Evolutionary conservation across 2,888 invertebrate species (phyloP), one percentile per base, ranked within the genome.

Genomic region (Aphidoletes aphidimyza): DNA sequence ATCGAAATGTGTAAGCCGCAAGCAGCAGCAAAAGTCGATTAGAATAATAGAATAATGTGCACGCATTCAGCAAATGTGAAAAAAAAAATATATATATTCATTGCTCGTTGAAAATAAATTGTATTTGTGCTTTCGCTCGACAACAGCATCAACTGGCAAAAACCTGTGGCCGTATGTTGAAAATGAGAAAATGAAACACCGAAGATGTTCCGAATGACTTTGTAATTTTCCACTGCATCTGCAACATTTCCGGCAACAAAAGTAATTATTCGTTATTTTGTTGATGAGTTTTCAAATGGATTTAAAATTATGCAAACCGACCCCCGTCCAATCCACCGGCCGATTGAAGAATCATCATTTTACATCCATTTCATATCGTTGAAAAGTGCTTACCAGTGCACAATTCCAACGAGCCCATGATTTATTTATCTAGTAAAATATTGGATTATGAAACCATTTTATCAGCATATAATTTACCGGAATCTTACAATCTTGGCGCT

Each of bases 371-470:
- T 54, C 22, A 54, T 54, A 5, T 5, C 22, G 6, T 22, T 2
- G 9, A 22, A 54, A 22, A 8, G 54, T 22, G 54, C 54, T 22
- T 54, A 54, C 3, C n/a, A n/a, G n/a, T n/a, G 9, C 22, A 22
- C 22, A 54, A 54, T n/a, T n/a, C n/a, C n/a, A n/a, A n/a, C n/a
- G 54, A 5, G 54, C 22, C 22, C 54, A 54, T 54, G 54, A 54
- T 54, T 54, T 54, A 54, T 54, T 54, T 54, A 54, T 54, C 54
- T 54, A 22, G 54, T 54, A 54, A 54, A 54, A 54, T 54, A 54
- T 54, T 54, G 3, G 54, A 54, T 54, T 54, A 54, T 54, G 22
- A 54, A 54, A 3, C 54, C 54, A 54, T 54, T 54, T 54, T 54
- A 54, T 54, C 54, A 54, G 54, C 54, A 22, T 6, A 54, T 54